Conservation (phyloP, 2,113 vertebrate species). For the Etheostoma spectabile region DNA sequence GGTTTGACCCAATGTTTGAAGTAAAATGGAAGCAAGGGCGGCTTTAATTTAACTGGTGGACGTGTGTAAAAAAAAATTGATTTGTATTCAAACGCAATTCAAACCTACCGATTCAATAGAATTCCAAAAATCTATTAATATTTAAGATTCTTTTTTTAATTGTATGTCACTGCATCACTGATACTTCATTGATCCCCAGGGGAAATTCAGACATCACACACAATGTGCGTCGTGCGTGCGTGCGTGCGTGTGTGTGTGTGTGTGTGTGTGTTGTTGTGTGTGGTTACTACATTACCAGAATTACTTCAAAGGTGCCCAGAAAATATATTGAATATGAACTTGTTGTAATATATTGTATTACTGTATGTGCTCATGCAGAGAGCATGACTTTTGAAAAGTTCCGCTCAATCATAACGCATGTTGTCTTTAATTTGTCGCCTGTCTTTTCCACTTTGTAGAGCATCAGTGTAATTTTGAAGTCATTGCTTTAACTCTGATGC, state of each 20-base stretch:
- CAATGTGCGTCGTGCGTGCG: not conserved
- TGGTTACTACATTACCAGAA: not conserved
- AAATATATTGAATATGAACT: not conserved
- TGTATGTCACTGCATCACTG: too few species aligned
- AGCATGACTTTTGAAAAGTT: not conserved
- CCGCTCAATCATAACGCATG: not conserved
- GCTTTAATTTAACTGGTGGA: slow-evolving; percentile 4
- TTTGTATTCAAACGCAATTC: too few species aligned
- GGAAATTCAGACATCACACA: too few species aligned
- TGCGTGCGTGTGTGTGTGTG: slow-evolving; percentile 3
- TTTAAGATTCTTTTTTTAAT: too few species aligned
- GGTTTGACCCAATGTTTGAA: slow-evolving; percentile 12
- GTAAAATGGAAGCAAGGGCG: slow-evolving; percentile 15
- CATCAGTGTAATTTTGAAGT: not conserved
- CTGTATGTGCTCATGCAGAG: too few species aligned
- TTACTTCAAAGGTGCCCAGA: not conserved
- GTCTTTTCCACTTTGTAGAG: not conserved
- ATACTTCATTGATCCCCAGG: too few species aligned
- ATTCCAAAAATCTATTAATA: too few species aligned
- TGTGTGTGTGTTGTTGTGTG: not conserved
- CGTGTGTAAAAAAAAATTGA: too few species aligned
- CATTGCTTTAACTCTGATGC: not conserved
- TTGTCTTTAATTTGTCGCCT: not conserved
- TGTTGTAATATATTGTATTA: not conserved
- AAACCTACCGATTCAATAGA: too few species aligned